These are phyloP conservation scores for Ichneumoninae sp. DNA, from an alignment of 2,888 invertebrate genomes.

Conservation along the genomic window DNA sequence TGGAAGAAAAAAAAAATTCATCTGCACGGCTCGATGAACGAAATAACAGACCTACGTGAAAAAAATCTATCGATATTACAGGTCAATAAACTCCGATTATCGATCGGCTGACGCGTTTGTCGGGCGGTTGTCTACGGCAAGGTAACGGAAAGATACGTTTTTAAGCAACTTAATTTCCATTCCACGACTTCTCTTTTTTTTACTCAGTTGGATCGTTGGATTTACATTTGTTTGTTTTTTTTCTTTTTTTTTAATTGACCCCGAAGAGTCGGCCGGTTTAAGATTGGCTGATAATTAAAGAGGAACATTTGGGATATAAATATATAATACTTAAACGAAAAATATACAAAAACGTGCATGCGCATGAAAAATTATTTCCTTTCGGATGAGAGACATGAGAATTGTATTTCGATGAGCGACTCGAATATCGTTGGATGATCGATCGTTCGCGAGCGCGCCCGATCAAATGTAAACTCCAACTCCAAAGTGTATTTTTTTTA, in stretches of 20 bases:
- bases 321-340: conserved; percentile 7
- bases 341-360: conserved; percentile 13
- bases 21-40: conserved; percentile 48
- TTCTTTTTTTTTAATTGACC: conserved; percentile 28
- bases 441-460: conserved; percentile 45
- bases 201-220: conserved; percentile 41
- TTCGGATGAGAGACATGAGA: not conserved
- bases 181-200: conserved; percentile 25
- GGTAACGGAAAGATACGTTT: conserved; percentile 28
- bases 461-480: conserved; percentile 55
- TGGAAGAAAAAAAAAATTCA: not conserved
- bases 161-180: conserved; percentile 49
- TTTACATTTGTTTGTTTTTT: conserved; percentile 46
- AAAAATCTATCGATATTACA: conserved; percentile 42
- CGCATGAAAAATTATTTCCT: not conserved
- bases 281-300: conserved; percentile 7
- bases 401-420: not conserved
- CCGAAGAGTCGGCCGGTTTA: not conserved
- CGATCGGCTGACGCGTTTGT: conserved; percentile 52
- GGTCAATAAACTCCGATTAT: conserved; percentile 24
- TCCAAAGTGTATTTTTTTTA: conserved; percentile 29
- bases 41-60: conserved; percentile 53
- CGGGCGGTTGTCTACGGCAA: conserved; percentile 53
- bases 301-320: conserved; percentile 21
- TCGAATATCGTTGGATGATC: conserved; percentile 44